Evolutionary conservation across 1,140 invertebrate species (phyloP).

Genomic region (Zaprionus ornatus): DNA sequence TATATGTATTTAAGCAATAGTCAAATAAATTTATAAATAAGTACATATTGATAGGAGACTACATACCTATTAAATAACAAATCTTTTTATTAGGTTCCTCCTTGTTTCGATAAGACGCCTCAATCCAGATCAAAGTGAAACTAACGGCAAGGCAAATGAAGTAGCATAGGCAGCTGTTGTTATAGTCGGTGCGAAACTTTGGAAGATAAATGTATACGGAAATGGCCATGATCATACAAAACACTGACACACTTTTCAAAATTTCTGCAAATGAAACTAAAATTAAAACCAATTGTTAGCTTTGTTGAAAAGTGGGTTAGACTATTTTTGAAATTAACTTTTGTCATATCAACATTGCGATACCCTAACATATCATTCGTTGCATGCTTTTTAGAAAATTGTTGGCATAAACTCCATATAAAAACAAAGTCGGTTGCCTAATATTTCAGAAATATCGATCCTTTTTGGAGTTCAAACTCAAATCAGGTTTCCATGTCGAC

Average conservation of each 20-base stretch:
- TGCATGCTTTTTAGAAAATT: no score
- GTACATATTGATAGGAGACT: not conserved
- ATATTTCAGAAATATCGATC: no score
- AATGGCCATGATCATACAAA: not conserved
- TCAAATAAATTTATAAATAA: not conserved
- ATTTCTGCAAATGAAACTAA: not conserved
- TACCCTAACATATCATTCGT: no score
- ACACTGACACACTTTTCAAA: not conserved
- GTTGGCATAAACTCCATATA: no score
- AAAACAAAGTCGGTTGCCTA: no score
- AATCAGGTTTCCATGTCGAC: no score
- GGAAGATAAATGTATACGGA: not conserved
- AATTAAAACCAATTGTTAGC: not conserved
- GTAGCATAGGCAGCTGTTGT: not conserved
- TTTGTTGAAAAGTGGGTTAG: no score
- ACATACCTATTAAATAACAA: not conserved
- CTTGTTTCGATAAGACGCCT: not conserved
- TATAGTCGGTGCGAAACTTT: not conserved
- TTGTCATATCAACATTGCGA: no score
- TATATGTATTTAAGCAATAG: not conserved
- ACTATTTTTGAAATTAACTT: no score
- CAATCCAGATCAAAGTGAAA: not conserved
- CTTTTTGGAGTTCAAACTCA: no score
- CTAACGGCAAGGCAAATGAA: not conserved
- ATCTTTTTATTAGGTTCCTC: accelerated